These are phyloP conservation scores for Orchestes rusci DNA, from an alignment of 2,888 invertebrate species.

Conservation along the genomic window DNA sequence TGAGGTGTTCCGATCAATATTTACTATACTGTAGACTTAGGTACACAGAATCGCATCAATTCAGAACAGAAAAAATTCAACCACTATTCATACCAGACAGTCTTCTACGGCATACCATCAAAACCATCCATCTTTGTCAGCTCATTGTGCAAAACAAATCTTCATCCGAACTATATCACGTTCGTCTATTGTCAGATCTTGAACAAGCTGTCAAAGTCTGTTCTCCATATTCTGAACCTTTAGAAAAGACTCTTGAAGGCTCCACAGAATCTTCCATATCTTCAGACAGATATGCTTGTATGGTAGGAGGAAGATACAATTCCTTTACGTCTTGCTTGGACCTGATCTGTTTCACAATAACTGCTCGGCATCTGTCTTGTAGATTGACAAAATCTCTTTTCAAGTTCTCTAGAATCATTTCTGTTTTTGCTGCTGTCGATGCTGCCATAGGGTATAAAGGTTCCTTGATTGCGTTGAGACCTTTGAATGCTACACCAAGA, in stretches of 20 bases:
- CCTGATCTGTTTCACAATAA: constrained; percentile 51
- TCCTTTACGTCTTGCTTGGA: constrained; percentile 48
- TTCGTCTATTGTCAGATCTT: too few species aligned
- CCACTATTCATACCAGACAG: too few species aligned
- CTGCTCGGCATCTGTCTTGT: constrained; percentile 60
- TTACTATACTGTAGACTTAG: too few species aligned
- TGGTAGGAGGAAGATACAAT: constrained; percentile 52
- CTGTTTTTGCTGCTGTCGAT: constrained; percentile 68
- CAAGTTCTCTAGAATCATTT: constrained; percentile 57
- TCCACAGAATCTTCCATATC: constrained; percentile 42
- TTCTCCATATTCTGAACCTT: constrained; percentile 15
- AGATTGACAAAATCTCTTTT: constrained; percentile 58
- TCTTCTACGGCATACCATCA: too few species aligned
- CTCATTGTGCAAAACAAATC: too few species aligned
- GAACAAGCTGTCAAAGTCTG: too few species aligned
- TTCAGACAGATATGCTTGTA: constrained; percentile 52
- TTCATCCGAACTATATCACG: too few species aligned
- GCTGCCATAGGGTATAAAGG: constrained; percentile 62
- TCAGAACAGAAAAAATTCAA: too few species aligned
- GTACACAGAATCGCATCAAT: too few species aligned
- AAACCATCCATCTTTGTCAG: too few species aligned
- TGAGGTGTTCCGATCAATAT: too few species aligned
- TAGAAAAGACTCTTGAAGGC: constrained; percentile 11
- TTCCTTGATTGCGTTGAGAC: constrained; percentile 54
- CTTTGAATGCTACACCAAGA: constrained; percentile 64